A percentile compares a stretch with the other conserved stretches of the same genome.
Evolutionary conservation across 2,113 vertebrate species (phyloP).

Genomic region (Trichechus manatus): DNA sequence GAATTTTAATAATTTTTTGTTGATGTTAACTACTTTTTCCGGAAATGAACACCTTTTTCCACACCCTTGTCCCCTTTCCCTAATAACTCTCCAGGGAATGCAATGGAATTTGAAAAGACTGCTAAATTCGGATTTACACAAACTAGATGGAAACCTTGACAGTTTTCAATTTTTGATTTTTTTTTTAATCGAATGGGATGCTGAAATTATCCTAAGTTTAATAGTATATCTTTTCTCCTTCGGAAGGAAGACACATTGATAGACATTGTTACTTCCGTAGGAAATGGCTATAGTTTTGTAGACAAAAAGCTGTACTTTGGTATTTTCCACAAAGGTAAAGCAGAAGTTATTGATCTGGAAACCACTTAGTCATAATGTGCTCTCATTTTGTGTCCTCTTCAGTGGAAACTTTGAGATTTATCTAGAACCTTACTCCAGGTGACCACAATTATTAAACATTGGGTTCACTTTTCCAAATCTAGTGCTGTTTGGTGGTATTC

Average conservation of each 20-base stretch:
- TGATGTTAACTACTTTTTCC: slow-evolving; percentile 50
- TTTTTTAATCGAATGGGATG: slow-evolving; percentile 29
- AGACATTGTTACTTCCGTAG: slow-evolving; percentile 31
- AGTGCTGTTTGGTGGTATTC: slow-evolving; percentile 26
- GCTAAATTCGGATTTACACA: slow-evolving; percentile 44
- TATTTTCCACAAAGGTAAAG: slow-evolving; percentile 25
- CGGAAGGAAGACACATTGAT: slow-evolving; percentile 8
- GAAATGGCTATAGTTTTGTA: slow-evolving; percentile 18
- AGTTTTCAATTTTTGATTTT: slow-evolving; percentile 12
- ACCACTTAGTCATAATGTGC: slow-evolving; percentile 5
- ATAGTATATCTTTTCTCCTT: slow-evolving; percentile 42
- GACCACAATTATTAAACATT: slow-evolving; percentile 49
- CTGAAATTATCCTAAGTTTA: slow-evolving; percentile 38
- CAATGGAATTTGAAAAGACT: slow-evolving; percentile 53
- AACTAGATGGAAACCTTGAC: slow-evolving; percentile 49
- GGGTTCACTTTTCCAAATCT: slow-evolving; percentile 43
- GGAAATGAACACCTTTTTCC: slow-evolving; percentile 42
- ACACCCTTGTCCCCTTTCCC: neutral
- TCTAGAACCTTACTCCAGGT: slow-evolving; percentile 10
- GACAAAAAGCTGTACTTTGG: slow-evolving; percentile 48
- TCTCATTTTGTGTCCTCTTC: slow-evolving; percentile 3
- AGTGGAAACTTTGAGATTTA: slow-evolving; percentile 64
- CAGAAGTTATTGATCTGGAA: neutral
- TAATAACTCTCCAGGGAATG: slow-evolving; percentile 46
- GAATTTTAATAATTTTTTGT: slow-evolving; percentile 49